These are phyloP conservation scores for Pteria penguin DNA, from an alignment of 2,888 invertebrate species.

Conservation along the genomic window DNA sequence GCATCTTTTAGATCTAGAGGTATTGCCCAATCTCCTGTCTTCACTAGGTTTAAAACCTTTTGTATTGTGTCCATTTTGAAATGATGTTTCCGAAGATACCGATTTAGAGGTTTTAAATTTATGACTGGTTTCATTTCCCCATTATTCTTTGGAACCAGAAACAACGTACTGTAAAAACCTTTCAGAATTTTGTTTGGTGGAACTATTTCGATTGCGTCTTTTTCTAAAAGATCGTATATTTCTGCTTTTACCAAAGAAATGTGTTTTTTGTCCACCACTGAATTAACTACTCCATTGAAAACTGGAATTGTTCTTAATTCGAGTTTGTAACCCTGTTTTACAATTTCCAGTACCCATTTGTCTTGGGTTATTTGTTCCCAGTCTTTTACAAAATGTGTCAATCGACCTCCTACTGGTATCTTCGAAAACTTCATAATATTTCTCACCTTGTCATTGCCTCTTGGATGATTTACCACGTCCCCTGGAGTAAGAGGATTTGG, in stretches of 20 bases:
- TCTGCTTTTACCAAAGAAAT: too few species aligned
- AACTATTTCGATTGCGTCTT: conserved; percentile 6
- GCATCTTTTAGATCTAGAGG: too few species aligned
- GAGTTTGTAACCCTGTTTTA: background rate
- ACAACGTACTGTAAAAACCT: conserved; percentile 43
- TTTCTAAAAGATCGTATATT: conserved; percentile 1
- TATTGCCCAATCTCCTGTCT: conserved; percentile 9
- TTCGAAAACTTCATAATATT: conserved; percentile 19
- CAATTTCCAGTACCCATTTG: background rate
- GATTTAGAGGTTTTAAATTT: conserved; percentile 17
- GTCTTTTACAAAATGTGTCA: background rate
- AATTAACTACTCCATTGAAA: too few species aligned
- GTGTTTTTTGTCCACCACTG: too few species aligned
- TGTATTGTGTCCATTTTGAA: conserved; percentile 23
- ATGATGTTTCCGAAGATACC: conserved; percentile 1
- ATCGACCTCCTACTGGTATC: conserved; percentile 36
- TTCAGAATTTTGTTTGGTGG: conserved; percentile 3
- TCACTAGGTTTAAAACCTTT: conserved; percentile 8
- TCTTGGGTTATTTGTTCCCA: conserved; percentile 11
- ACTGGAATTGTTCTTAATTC: conserved; percentile 8
- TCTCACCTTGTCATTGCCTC: background rate
- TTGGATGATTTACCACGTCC: too few species aligned
- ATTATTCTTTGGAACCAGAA: conserved; percentile 1
- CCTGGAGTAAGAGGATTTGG: too few species aligned
- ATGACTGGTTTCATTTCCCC: conserved; percentile 17